Evolutionary conservation across 2,797 vertebrate genomes (phyloP).

Genomic region (Pitangus sulphuratus): DNA sequence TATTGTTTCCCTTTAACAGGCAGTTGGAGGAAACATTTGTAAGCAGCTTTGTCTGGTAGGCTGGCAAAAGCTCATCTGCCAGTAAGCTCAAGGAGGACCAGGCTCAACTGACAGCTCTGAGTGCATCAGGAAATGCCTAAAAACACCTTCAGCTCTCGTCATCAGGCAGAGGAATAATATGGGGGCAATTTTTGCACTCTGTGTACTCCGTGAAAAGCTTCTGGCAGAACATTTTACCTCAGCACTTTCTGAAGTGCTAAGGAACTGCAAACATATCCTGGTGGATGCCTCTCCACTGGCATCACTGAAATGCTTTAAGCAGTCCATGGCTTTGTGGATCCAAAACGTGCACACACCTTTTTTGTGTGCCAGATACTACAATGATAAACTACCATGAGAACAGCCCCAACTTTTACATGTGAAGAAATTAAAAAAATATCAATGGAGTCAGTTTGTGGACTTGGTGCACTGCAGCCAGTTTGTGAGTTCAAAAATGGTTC

Average conservation of each 20-base stretch:
- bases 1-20: neutral
- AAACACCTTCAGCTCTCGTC: neutral
- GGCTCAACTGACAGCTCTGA: neutral
- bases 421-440: neutral
- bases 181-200: neutral
- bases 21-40: neutral
- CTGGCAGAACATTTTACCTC: neutral
- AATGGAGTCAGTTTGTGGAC: neutral
- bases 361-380: neutral
- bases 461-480: neutral
- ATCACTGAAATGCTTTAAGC: neutral
- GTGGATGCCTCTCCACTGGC: neutral
- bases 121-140: neutral
- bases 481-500: neutral
- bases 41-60: neutral
- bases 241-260: neutral
- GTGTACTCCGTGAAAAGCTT: neutral
- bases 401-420: neutral
- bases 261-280: neutral
- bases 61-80: neutral
- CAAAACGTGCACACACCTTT: neutral
- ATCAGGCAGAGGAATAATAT: accelerated
- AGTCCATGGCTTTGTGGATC: neutral
- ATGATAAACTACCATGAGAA: neutral
- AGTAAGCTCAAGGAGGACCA: neutral